Percentiles rank a stretch among this genome's conserved stretches.
Evolutionary conservation across 2,797 vertebrate genomes (phyloP).

Genomic region (Phataginus tetradactyla): DNA sequence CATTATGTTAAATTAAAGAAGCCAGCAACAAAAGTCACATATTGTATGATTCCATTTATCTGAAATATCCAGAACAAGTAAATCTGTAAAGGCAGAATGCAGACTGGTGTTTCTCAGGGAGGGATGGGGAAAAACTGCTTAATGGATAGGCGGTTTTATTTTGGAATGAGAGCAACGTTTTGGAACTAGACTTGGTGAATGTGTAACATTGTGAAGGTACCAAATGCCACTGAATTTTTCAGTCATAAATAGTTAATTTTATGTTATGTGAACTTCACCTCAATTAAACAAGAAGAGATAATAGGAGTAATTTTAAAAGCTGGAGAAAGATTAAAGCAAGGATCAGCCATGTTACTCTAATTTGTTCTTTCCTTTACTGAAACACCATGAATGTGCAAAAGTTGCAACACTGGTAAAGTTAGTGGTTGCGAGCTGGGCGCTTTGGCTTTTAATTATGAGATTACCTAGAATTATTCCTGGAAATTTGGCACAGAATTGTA

Average conservation of each 20-base stretch:
- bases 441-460: neutral
- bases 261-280: neutral
- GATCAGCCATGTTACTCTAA: neutral
- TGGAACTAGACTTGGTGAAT: neutral
- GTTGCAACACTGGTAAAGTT: neutral
- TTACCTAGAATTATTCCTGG: neutral
- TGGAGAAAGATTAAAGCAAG: neutral
- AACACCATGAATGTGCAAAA: neutral
- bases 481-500: neutral
- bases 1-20: neutral
- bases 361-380: neutral
- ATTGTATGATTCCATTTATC: neutral
- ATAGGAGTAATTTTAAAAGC: conserved; percentile 7
- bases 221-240: neutral
- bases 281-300: neutral
- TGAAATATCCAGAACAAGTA: neutral
- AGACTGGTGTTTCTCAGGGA: neutral
- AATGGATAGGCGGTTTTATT: neutral
- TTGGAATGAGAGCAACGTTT: neutral
- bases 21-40: neutral
- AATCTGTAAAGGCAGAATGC: neutral
- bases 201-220: neutral
- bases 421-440: neutral
- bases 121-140: neutral
- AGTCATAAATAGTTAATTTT: neutral